Evolutionary conservation across 2,888 invertebrate genomes (phyloP).

Genomic region (Callyntrura sp.): DNA sequence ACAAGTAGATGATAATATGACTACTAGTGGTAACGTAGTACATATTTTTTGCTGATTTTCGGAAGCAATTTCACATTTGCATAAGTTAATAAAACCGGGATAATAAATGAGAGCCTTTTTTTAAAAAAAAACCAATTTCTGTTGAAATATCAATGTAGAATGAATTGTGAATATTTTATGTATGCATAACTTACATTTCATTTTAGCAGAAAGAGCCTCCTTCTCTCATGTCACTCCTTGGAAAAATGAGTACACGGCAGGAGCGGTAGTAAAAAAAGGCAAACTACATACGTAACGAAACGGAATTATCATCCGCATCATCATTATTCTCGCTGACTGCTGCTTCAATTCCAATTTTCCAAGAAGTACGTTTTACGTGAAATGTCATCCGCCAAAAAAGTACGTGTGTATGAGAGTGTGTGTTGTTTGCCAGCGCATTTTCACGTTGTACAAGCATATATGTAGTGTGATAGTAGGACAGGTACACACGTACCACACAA

Average conservation of each 20-base stretch:
- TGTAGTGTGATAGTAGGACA: background rate
- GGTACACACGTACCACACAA: background rate
- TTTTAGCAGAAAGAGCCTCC: no score
- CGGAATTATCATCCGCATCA: slow-evolving; percentile 2
- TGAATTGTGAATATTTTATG: no score
- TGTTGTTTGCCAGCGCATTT: background rate
- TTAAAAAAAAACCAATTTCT: background rate
- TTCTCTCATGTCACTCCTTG: no score
- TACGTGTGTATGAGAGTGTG: no score
- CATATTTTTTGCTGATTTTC: background rate
- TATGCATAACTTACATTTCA: no score
- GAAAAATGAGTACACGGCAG: background rate
- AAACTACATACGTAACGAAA: background rate
- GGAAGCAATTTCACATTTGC: slow-evolving; percentile 1
- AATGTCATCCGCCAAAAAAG: no score
- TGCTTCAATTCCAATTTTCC: no score
- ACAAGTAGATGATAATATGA: no score
- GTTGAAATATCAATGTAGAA: no score
- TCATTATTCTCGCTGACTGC: background rate
- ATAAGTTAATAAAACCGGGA: slow-evolving; percentile 10
- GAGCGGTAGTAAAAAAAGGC: background rate
- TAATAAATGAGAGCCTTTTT: background rate
- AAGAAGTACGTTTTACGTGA: no score
- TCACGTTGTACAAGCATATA: background rate
- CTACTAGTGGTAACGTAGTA: background rate